phyloP scores from a whole-genome alignment of 2,113 vertebrate genomes.

The Amblyopsis rosae region DNA sequence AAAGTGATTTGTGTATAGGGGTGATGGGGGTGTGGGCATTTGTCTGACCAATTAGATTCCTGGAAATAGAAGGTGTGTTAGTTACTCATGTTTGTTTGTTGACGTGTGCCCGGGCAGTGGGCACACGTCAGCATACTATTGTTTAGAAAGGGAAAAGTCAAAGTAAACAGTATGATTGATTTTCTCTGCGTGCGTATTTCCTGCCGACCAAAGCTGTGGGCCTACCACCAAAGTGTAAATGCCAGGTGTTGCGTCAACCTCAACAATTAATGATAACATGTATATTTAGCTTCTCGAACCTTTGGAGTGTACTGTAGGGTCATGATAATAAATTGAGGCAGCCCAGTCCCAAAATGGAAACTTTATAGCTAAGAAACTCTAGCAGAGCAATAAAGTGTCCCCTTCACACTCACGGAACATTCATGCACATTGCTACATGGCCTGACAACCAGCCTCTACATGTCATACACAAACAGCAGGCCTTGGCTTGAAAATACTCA shows the following conservation, averaged over 20 bases:
- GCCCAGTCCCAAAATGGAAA: slow-evolving; percentile 14
- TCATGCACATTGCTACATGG: slow-evolving; percentile 13
- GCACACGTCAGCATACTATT: not conserved
- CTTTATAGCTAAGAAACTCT: slow-evolving; percentile 46
- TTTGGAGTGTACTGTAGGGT: slow-evolving; percentile 14
- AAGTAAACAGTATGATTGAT: not conserved
- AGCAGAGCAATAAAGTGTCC: slow-evolving; percentile 26
- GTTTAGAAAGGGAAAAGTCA: not conserved
- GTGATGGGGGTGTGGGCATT: slow-evolving; percentile 36
- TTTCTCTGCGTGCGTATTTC: not conserved
- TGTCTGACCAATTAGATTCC: slow-evolving; percentile 44
- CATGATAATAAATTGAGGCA: slow-evolving; percentile 38
- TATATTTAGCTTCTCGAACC: slow-evolving; percentile 28
- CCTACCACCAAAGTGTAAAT: not conserved
- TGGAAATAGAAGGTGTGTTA: slow-evolving; percentile 46
- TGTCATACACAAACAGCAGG: slow-evolving; percentile 5
- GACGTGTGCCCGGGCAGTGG: not conserved
- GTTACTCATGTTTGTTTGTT: slow-evolving; percentile 30
- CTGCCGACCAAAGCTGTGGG: not conserved
- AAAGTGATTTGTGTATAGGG: slow-evolving; percentile 3
- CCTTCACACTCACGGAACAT: not conserved
- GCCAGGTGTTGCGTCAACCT: slow-evolving; percentile 6
- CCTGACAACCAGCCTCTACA: not conserved
- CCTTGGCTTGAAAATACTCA: slow-evolving; percentile 24
- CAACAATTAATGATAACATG: not conserved